These are phyloP conservation scores for Odontocerum albicorne DNA, from an alignment of 2,888 invertebrate species.

Conservation along the genomic window DNA sequence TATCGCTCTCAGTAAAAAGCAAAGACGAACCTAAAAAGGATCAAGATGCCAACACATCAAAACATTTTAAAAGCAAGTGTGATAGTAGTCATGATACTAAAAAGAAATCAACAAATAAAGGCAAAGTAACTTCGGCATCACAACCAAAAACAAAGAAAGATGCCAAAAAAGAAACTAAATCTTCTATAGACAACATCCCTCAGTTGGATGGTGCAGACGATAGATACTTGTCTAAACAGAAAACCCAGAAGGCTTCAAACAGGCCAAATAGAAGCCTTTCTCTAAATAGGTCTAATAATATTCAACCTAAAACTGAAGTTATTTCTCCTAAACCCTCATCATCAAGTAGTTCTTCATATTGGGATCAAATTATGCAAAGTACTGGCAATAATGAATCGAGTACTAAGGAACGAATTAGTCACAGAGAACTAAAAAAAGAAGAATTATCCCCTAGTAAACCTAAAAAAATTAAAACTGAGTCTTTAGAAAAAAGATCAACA, in stretches of 20 bases:
- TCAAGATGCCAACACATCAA: conserved; percentile 38
- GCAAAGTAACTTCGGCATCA: neutral
- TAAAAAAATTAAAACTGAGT: conserved; percentile 15
- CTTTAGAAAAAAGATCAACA: neutral
- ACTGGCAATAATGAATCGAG: conserved; percentile 23
- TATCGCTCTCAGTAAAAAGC: conserved; percentile 57
- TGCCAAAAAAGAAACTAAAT: neutral
- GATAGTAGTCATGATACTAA: neutral
- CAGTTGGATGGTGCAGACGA: conserved; percentile 62
- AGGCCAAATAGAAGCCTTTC: conserved; percentile 32
- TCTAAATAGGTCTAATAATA: conserved; percentile 13
- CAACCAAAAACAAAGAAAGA: conserved; percentile 1
- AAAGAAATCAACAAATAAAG: conserved; percentile 6
- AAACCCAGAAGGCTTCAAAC: too few species aligned
- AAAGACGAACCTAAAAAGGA: conserved; percentile 31
- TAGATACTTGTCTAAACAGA: conserved; percentile 37
- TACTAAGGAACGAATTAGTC: conserved; percentile 38
- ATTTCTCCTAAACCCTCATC: conserved; percentile 19
- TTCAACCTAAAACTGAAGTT: conserved; percentile 39
- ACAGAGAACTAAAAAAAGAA: conserved; percentile 44
- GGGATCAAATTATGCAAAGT: conserved; percentile 33
- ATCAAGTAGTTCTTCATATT: conserved; percentile 26
- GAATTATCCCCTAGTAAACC: conserved; percentile 5
- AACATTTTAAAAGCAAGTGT: conserved; percentile 14
- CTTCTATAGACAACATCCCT: conserved; percentile 43